phyloP scores from a whole-genome alignment of 1,140 invertebrate genomes.

The Apis mellifera region DNA sequence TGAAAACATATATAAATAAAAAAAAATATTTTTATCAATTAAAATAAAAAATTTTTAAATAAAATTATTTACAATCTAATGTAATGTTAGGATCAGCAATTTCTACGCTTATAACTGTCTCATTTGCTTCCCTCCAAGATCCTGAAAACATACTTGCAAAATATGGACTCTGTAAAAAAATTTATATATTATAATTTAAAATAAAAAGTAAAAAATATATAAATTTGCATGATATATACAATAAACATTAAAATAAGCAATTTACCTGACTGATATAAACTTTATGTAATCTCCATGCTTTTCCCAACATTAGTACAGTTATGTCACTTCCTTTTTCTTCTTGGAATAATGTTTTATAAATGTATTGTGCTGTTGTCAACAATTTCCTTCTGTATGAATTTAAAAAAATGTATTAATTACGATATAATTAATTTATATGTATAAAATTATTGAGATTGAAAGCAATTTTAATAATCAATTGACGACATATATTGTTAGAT shows the following conservation, averaged over 20 bases:
- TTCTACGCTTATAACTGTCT: constrained; percentile 86
- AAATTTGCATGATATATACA: neutral
- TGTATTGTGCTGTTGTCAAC: constrained; percentile 89
- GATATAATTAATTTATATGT: too few species aligned
- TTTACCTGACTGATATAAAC: constrained; percentile 88
- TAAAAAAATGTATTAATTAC: neutral
- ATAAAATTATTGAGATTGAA: neutral
- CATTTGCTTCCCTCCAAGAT: constrained; percentile 88
- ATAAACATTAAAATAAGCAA: neutral
- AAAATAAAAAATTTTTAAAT: constrained; percentile 2
- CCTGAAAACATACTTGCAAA: constrained; percentile 93
- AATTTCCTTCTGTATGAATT: constrained; percentile 85
- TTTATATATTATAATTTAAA: neutral
- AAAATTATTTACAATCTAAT: constrained; percentile 82
- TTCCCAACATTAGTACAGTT: constrained; percentile 87
- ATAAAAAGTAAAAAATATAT: neutral
- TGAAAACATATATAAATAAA: constrained; percentile 65
- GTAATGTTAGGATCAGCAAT: constrained; percentile 90
- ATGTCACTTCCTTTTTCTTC: constrained; percentile 90
- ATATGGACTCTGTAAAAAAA: constrained; percentile 86
- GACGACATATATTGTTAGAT: neutral
- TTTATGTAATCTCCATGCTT: constrained; percentile 90
- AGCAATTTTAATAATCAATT: neutral
- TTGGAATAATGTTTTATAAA: constrained; percentile 89
- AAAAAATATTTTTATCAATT: neutral